Base-by-base conservation (phyloP, 1,140 invertebrate species). In the Stegodyphus mimosarum region DNA sequence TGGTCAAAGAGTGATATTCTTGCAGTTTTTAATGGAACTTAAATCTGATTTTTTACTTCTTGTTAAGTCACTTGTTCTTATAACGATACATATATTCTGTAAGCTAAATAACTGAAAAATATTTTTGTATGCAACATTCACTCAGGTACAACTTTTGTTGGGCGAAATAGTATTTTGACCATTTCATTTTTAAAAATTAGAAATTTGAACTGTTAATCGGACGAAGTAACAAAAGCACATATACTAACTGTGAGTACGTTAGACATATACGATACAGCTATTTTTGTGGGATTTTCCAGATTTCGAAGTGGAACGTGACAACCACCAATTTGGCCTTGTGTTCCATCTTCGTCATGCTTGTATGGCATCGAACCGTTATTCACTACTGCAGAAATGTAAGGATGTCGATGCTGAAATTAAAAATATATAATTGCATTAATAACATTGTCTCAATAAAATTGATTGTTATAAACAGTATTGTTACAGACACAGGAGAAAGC, bases 341-440 rank as follows among this genome's bases (percentile, higher is more conserved):
- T 85, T 15, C 98, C 98, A 92, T 99, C 98, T 48, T 95, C 91
- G 90, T 99, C 98, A 90, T 99, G 98, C 91, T 99, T 98, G 91
- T 99, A 99, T 89, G 95, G 94, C 73, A 98, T 91, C 17, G 94
- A 93, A 49, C 98, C 98, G 92, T 99, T 99, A 89, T 98, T 99
- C 0, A 99, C 92, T 97, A 99, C 99, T 4, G 96, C 97, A 83
- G 97, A 99, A 86, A 99, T 94, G 90, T 98, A 99, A 0, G 98
- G 98, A 93, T 99, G 98, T 90, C 95, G 94, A 91, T 99, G 98
- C 96, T 96, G 96, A 60, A 76, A 84, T 10, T 18, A 4, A 53
- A 55, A 55, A 98, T 33, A 33, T 33, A 96, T 33, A 33, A 33
- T 33, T 33, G 33, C 33, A 33, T 33, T 33, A n/a, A 33, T 33